Evolutionary conservation across 2,113 vertebrate genomes (phyloP), one percentile per base, ranked within the genome.

Genomic region (Larimichthys polyactis): DNA sequence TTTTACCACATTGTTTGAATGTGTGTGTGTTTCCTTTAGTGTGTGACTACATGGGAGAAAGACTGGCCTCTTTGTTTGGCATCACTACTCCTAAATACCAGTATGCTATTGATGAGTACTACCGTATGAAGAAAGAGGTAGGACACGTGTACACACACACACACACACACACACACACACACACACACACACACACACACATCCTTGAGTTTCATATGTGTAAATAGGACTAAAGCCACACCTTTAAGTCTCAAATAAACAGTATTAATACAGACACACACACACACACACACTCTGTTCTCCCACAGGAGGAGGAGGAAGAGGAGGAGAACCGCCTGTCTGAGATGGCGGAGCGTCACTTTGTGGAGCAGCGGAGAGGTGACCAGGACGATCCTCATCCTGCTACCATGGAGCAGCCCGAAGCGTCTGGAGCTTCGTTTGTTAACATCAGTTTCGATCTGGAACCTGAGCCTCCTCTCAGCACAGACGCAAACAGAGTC

Each of bases 41-140:
- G 59, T 99, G 98, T 91, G 98, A 99, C 92, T 99, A 97, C 89
- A 95, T 99, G 89, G 98, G 98, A 72, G 98, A 99, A 88, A 99
- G 94, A 94, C 96, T 99, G 91, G 98, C 98, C 5, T 97, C 97
- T 64, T 83, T 99, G 81, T 95, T 99, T 77, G 98, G 98, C 46
- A 98, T 99, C 92, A 99, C 97, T 59, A 95, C 97, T 81, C 98
- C 98, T 16, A 99, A 99, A 92, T 99, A 99, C 92, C 98, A 99
- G 1, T 99, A 99, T 86, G 98, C 98, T 40, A 99, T 99, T 16
- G 98, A 99, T 85, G 98, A 99, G 86, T 99, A 99, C 93, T 98
- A 99, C 94, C 96, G 97, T 73, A 97, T 98, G 90, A 99, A 98
- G 92, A 98, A 97, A 89, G 98, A 99, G 97, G 98, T 99, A 79